Conservation (phyloP, 2,888 invertebrate genomes). For the Latrodectus elegans region DNA sequence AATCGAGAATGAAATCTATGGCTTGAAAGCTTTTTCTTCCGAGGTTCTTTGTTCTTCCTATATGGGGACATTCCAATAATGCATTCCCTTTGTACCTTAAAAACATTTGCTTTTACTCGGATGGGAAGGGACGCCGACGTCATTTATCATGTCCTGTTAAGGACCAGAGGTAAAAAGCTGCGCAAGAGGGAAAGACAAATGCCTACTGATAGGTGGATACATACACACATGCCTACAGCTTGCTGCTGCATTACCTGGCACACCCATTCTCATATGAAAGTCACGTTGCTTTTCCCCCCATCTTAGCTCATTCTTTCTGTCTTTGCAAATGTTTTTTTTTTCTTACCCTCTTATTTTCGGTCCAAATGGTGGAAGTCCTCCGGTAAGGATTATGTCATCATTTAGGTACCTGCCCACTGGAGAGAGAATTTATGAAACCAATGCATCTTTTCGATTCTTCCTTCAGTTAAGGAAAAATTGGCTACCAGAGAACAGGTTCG, state of each 20-base stretch:
- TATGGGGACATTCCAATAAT: conserved; percentile 33
- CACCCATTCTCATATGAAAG: conserved; percentile 25
- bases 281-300: not conserved
- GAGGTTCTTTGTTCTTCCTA: not conserved
- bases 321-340: no score
- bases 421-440: no score
- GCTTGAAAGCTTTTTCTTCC: not conserved
- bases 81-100: conserved; percentile 48
- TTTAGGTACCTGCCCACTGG: no score
- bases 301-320: no score
- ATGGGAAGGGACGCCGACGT: conserved; percentile 17
- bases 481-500: no score
- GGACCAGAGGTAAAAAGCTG: conserved; percentile 14
- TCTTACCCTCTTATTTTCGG: no score
- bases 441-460: no score
- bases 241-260: conserved; percentile 37
- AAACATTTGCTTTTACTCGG: conserved; percentile 54
- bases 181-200: conserved; percentile 47
- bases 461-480: no score
- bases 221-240: conserved; percentile 29
- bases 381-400: no score
- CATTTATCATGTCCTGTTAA: conserved; percentile 48
- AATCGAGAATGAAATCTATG: not conserved
- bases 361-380: no score
- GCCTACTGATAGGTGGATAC: conserved; percentile 30